Conservation (phyloP, 2,113 vertebrate species). For the Bombycilla garrulus region DNA sequence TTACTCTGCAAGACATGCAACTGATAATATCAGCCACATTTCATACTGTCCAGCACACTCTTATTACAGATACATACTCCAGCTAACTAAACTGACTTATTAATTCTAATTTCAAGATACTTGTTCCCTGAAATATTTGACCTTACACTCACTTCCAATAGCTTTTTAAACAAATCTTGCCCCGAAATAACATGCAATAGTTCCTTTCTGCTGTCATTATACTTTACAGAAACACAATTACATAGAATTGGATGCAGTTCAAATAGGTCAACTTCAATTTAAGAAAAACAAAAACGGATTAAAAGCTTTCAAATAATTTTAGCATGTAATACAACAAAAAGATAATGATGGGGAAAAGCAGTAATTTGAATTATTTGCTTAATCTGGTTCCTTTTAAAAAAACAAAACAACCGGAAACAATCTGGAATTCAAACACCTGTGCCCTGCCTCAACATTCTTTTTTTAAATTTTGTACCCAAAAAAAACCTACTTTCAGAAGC, state of each 20-base stretch:
- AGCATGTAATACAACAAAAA: neutral
- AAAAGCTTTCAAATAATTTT: neutral
- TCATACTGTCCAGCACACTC: neutral
- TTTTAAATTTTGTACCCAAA: neutral
- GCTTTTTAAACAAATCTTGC: neutral
- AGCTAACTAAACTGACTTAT: neutral
- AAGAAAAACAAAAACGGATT: neutral
- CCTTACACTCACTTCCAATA: neutral
- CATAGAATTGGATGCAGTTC: neutral
- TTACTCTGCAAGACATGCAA: neutral
- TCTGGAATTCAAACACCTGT: neutral
- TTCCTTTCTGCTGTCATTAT: neutral
- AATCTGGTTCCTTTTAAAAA: neutral
- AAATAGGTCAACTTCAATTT: neutral
- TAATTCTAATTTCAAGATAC: neutral
- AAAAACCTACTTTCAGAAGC: constrained; percentile 88
- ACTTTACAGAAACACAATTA: neutral
- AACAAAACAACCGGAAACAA: rapidly evolving
- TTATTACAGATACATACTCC: neutral
- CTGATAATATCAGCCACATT: neutral
- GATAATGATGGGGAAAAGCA: neutral
- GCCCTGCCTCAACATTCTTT: neutral
- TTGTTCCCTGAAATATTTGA: neutral
- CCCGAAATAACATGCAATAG: neutral
- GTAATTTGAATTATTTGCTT: neutral